phyloP scores from a whole-genome alignment of 1,140 invertebrate genomes.

The Panagrolaimus sp. region DNA sequence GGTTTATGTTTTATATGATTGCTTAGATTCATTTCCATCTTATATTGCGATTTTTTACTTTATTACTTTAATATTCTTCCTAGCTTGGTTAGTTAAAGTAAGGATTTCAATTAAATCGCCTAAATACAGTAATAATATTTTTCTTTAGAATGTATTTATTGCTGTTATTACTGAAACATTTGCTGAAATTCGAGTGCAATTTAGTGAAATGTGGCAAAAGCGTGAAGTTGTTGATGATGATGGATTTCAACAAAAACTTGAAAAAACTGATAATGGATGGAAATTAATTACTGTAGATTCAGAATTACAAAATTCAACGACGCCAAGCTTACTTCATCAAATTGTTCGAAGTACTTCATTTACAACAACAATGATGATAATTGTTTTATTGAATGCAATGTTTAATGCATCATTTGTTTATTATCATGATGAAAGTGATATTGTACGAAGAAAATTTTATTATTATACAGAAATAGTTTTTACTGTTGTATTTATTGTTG shows the following conservation, averaged over 20 bases:
- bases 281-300: constrained; percentile 62
- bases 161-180: constrained; percentile 99
- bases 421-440: constrained; percentile 75
- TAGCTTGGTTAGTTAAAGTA: constrained; percentile 94
- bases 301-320: constrained; percentile 71
- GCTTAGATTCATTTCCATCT: constrained; percentile 88
- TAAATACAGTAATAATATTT: constrained; percentile 1
- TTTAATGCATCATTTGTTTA: constrained; percentile 91
- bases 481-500: constrained; percentile 82
- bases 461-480: constrained; percentile 46
- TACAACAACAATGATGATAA: constrained; percentile 38
- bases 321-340: constrained; percentile 73
- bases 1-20: constrained; percentile 99
- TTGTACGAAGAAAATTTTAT: constrained; percentile 15
- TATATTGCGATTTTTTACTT: constrained; percentile 94
- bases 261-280: constrained; percentile 57
- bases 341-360: constrained; percentile 37
- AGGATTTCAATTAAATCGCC: neutral
- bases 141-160: constrained; percentile 85
- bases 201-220: constrained; percentile 99
- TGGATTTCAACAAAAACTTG: constrained; percentile 67
- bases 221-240: constrained; percentile 59
- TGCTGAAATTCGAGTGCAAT: constrained; percentile 98
- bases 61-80: constrained; percentile 97
- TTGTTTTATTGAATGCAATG: constrained; percentile 74